These are phyloP conservation scores for Hypsopygia costalis DNA, from an alignment of 2,888 invertebrate species.

Conservation along the genomic window DNA sequence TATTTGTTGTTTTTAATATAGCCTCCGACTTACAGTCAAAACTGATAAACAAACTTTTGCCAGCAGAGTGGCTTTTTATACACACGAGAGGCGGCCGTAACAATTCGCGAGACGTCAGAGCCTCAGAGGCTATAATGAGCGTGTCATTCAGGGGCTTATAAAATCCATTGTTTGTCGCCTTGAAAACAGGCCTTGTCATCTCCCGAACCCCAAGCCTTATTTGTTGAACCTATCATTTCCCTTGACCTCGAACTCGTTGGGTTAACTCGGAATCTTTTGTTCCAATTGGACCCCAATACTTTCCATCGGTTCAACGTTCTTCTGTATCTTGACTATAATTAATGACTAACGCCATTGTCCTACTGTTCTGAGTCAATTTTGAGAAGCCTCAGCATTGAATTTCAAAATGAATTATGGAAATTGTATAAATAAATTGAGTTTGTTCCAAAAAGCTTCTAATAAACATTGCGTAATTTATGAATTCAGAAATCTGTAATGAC, in stretches of 20 bases:
- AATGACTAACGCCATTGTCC: conserved; percentile 44
- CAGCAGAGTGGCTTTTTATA: conserved; percentile 37
- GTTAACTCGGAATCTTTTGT: conserved; percentile 33
- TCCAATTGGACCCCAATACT: conserved; percentile 11
- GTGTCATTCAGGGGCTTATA: conserved; percentile 55
- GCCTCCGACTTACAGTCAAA: too few species aligned
- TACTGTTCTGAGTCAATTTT: conserved; percentile 31
- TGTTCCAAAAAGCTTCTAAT: conserved; percentile 32
- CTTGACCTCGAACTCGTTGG: conserved; percentile 30
- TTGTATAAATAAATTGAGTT: conserved; percentile 40
- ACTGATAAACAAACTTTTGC: conserved; percentile 24
- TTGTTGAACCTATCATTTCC: conserved; percentile 32
- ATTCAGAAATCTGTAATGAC: conserved; percentile 15
- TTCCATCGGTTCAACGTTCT: conserved; percentile 6
- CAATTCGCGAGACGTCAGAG: conserved; percentile 55
- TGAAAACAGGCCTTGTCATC: conserved; percentile 39
- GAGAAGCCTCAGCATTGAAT: conserved; percentile 18
- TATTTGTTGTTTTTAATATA: too few species aligned
- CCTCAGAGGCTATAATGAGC: conserved; percentile 63
- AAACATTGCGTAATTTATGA: conserved; percentile 34
- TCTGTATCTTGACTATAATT: conserved; percentile 43
- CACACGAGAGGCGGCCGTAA: conserved; percentile 31
- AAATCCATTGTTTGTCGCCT: conserved; percentile 47
- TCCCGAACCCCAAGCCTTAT: conserved; percentile 24
- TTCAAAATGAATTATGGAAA: conserved; percentile 35